Evolutionary conservation across 2,797 vertebrate genomes (phyloP).

Genomic region (Malacoctenus gilli): DNA sequence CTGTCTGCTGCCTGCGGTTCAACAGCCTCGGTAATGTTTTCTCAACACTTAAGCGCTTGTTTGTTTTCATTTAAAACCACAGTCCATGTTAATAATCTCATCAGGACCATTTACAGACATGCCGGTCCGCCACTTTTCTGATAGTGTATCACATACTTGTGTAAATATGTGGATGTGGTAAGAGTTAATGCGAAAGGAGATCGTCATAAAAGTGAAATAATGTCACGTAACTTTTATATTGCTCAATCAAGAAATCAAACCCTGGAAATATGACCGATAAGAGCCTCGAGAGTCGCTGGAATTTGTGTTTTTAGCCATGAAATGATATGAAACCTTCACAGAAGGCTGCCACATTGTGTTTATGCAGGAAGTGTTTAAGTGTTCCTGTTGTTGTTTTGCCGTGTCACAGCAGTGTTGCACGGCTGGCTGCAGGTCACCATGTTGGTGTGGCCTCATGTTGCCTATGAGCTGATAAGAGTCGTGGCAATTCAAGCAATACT

Average conservation of each 20-base stretch:
- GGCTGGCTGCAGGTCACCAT: slow-evolving; percentile 53
- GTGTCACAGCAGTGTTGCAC: slow-evolving; percentile 37
- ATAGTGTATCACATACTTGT: slow-evolving; percentile 23
- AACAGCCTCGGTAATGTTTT: slow-evolving; percentile 27
- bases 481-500: slow-evolving; percentile 75
- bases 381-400: slow-evolving; percentile 60
- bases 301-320: slow-evolving; percentile 4
- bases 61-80: slow-evolving; percentile 21
- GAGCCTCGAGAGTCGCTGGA: neutral
- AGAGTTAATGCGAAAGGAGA: slow-evolving; percentile 8
- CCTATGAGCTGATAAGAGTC: slow-evolving; percentile 82
- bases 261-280: slow-evolving; percentile 12
- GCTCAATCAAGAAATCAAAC: slow-evolving; percentile 16
- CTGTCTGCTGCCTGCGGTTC: slow-evolving; percentile 24
- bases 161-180: neutral
- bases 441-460: slow-evolving; percentile 65
- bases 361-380: neutral
- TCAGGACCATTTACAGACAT: slow-evolving; percentile 23
- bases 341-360: neutral
- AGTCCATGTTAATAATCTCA: slow-evolving; percentile 15
- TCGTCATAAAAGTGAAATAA: slow-evolving; percentile 4
- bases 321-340: slow-evolving; percentile 4
- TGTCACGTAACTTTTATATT: slow-evolving; percentile 15
- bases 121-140: slow-evolving; percentile 30
- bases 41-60: slow-evolving; percentile 15